Conservation (phyloP, 1,140 invertebrate genomes). For the Hyles vespertilio region DNA sequence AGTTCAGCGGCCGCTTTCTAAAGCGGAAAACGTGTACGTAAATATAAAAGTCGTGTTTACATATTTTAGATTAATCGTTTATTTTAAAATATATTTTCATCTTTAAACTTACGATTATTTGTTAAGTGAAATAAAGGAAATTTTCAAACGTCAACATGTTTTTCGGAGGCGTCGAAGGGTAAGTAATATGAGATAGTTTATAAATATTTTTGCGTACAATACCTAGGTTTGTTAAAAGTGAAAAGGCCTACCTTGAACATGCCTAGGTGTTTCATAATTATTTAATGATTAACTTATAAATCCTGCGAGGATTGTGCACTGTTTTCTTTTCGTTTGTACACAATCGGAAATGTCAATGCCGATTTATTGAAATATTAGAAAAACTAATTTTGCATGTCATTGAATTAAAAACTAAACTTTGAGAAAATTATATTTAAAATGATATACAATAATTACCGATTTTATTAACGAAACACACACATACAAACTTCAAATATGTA, state of each 20-base stretch:
- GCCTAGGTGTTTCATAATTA: conserved; percentile 36
- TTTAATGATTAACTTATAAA: conserved; percentile 11
- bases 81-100: conserved; percentile 1
- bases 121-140: conserved; percentile 4
- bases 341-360: conserved; percentile 20
- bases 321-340: no score
- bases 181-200: conserved; percentile 24
- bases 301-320: no score
- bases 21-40: conserved; percentile 23
- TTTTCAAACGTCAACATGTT: conserved; percentile 28
- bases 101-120: conserved; percentile 9
- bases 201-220: conserved; percentile 15
- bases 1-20: conserved; percentile 36
- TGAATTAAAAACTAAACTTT: background rate
- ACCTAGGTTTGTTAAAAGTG: conserved; percentile 43
- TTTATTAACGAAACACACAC: no score
- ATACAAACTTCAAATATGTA: no score
- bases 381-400: background rate
- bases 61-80: conserved; percentile 4
- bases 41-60: background rate
- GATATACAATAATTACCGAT: no score
- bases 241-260: conserved; percentile 59
- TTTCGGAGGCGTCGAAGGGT: conserved; percentile 67
- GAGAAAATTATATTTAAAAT: no score
- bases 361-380: conserved; percentile 4